Percentiles rank a stretch among this genome's conserved stretches.
phyloP scores from a whole-genome alignment of 92 coral and sea anemone species.

The Phymanthus crucifer region DNA sequence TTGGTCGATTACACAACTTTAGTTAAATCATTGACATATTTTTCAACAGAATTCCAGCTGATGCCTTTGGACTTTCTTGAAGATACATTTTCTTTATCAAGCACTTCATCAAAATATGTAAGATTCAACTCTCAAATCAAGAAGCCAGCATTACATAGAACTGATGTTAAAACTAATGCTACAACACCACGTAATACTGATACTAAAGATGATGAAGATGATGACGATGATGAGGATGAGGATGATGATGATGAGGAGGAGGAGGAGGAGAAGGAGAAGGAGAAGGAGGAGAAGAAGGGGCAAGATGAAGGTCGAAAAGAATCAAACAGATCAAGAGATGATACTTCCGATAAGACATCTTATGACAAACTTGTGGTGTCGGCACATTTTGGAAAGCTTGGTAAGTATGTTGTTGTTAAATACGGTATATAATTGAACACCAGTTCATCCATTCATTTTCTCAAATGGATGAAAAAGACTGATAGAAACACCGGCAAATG shows the following conservation, averaged over 20 bases:
- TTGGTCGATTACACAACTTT: too few species aligned
- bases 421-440: too few species aligned
- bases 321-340: background rate
- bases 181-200: background rate
- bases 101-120: slow-evolving; percentile 4
- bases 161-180: background rate
- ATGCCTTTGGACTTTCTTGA: slow-evolving; percentile 17
- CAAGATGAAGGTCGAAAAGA: slow-evolving; percentile 7
- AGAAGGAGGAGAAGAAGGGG: background rate
- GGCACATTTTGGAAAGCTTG: slow-evolving; percentile 78
- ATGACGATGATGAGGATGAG: slow-evolving; percentile 6
- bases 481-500: too few species aligned
- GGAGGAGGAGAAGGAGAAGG: slow-evolving; percentile 2
- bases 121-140: slow-evolving; percentile 5
- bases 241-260: slow-evolving; percentile 17
- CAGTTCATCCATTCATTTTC: too few species aligned
- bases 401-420: slow-evolving; percentile 18
- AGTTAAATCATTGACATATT: background rate
- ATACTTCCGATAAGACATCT: background rate
- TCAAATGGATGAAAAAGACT: too few species aligned
- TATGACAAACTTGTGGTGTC: slow-evolving; percentile 57
- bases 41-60: background rate
- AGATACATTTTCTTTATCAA: background rate
- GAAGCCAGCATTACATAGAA: slow-evolving; percentile 1
- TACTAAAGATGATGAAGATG: background rate